Evolutionary conservation across 1,140 invertebrate species (phyloP), one percentile per base, ranked within the genome.

Genomic region (Monochamus saltuarius): DNA sequence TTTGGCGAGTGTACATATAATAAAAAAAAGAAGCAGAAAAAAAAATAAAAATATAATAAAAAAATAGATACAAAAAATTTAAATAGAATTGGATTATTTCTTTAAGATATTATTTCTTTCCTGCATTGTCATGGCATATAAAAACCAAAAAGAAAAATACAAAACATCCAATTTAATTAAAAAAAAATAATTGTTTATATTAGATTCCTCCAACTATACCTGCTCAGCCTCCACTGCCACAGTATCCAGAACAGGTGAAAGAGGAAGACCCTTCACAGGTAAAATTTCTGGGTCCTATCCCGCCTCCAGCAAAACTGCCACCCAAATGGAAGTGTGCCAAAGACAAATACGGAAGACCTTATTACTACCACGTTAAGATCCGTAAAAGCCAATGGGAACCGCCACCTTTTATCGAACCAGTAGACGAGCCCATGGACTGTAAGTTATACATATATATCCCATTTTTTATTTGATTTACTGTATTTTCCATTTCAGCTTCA

Each of bases 311-410:
- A 0, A 86, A 88, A 68, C 73, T 97, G 42, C 94, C 94, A 4
- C 88, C 89, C 0, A 85, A 89, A 71, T 98, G 95, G 94, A 90
- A 91, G 69, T 89, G 85, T 68, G 88, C 90, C 0, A 83, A 85
- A 43, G 92, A 95, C 75, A 71, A 81, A 14, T 86, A 91, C 42
- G 94, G 94, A 1, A 80, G 92, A 59, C 83, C 86, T 0, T 98
- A 97, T 75, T 98, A 96, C 79, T 98, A 96, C 77, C 93, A 97
- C 75, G 80, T 89, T 0, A 88, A 88, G 65, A 85, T 90, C 19
- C 84, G 92, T 54, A 82, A 90, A 68, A 86, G 92, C 1, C 94
- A 96, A 73, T 98, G 95, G 95, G 80, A 89, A 57, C 90, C 91
- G 22, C 94, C 94, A 0, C 80, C 82, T 40, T 57, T 70, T 16